Evolutionary conservation across 1,140 invertebrate species (phyloP), one percentile per base, ranked within the genome.

Genomic region (Scaptomyza montana): DNA sequence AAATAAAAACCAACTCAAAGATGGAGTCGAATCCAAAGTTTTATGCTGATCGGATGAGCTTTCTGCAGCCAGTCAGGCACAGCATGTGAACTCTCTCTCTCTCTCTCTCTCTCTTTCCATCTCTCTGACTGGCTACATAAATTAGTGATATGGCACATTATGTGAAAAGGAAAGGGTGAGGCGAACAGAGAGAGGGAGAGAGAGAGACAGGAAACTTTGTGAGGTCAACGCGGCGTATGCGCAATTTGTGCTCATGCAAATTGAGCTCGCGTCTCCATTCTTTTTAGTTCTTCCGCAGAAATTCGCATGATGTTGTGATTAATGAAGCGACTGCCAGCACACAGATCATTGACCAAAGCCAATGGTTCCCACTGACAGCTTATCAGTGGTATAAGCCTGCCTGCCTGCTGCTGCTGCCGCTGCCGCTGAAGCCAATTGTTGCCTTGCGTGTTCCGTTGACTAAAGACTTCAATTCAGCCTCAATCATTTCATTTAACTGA

Each of bases 401-500:
- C 21, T 25, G 21, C 21, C 21, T 25, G 21, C 21, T 25, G 21
- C 21, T 2, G 7, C 12, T 28, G 60, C 6, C 4, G 39, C 45
- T 8, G 13, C 43, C 7, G 10, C 13, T 28, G 45, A 75, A 78
- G 84, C 84, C 84, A 89, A 89, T 89, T 89, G 84, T 89, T 80
- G 74, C 51, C 65, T 89, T 84, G 84, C 84, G 84, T 89, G 84
- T 89, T 77, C 60, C 78, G 76, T 62, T 84, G 84, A 89, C 84
- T 89, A 89, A 89, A 89, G 84, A 89, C 84, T 89, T 89, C 84
- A 87, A 89, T 89, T 89, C 84, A 71, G 64, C 84, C 84, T 89
- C 84, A 89, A 89, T 89, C 84, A 84, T 89, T 89, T 89, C 79
- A 84, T 89, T 89, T 89, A 89, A 89, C 84, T 89, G 84, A 76